These are phyloP conservation scores for Phataginus tricuspis DNA, from an alignment of 2,797 vertebrate species.

Conservation along the genomic window DNA sequence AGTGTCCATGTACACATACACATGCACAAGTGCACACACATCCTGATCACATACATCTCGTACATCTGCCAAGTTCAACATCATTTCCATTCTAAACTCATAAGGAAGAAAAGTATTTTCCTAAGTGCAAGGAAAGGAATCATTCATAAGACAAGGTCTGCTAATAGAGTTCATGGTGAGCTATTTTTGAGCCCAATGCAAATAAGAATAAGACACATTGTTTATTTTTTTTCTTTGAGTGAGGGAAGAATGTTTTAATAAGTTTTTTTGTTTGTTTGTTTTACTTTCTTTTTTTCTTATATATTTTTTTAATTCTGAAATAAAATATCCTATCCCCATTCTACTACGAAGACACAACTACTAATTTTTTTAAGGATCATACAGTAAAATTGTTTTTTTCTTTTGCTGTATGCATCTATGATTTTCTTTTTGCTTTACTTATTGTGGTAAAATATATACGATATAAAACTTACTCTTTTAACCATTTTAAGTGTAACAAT, in stretches of 20 bases:
- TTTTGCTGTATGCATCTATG: not conserved
- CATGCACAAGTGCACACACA: fast-evolving
- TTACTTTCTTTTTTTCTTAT: not conserved
- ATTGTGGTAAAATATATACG: not conserved
- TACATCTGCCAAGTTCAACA: not conserved
- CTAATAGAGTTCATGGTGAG: not conserved
- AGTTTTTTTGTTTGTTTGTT: not conserved
- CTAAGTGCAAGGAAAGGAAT: not conserved
- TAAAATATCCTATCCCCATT: not conserved
- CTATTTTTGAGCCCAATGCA: not conserved
- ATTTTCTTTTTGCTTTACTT: not conserved
- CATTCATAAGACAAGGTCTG: not conserved
- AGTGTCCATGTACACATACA: fast-evolving
- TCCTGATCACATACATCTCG: not conserved
- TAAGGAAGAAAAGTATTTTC: not conserved
- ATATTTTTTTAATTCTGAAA: not conserved
- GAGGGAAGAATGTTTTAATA: not conserved
- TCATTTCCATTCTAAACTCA: not conserved
- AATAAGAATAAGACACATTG: not conserved
- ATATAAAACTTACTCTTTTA: not conserved
- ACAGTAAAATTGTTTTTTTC: not conserved
- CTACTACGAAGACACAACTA: not conserved
- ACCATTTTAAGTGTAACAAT: not conserved
- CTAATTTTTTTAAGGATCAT: not conserved
- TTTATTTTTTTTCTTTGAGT: not conserved